Percentiles rank a stretch among this genome's conserved stretches.
Conservation (phyloP, 2,113 vertebrate genomes). For the Lathamus discolor region DNA sequence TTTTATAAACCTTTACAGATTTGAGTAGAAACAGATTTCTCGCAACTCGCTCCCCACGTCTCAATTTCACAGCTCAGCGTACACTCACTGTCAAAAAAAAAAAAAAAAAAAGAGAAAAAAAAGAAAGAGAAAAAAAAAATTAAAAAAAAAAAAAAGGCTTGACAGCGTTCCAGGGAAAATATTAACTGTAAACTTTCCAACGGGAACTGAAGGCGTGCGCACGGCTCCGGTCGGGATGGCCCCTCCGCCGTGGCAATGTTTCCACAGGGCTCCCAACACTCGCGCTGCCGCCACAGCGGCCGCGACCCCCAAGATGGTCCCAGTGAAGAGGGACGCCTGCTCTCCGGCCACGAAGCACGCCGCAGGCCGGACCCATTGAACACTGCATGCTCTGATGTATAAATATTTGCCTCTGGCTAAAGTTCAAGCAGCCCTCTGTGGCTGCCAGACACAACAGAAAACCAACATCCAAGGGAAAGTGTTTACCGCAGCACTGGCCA, state of each 20-base stretch:
- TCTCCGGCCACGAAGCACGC: slow-evolving; percentile 27
- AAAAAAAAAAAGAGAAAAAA: neutral
- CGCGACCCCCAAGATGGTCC: slow-evolving; percentile 37
- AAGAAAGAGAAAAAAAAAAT: neutral
- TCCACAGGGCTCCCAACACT: neutral
- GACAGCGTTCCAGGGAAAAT: slow-evolving; percentile 88
- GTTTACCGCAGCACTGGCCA: slow-evolving; percentile 78
- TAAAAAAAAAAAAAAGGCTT: slow-evolving; percentile 69
- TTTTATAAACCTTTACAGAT: slow-evolving; percentile 79
- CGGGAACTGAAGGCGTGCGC: slow-evolving; percentile 72
- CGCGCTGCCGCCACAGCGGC: neutral
- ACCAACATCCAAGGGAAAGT: slow-evolving; percentile 83
- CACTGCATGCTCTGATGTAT: slow-evolving; percentile 80
- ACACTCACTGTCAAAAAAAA: slow-evolving; percentile 78
- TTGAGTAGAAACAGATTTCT: slow-evolving; percentile 92
- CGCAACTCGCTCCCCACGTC: slow-evolving; percentile 79
- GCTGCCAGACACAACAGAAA: slow-evolving; percentile 86
- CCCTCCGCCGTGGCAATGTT: slow-evolving; percentile 14
- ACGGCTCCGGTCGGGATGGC: slow-evolving; percentile 60
- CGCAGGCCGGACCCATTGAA: slow-evolving; percentile 79
- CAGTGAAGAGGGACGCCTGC: slow-evolving; percentile 39
- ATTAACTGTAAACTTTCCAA: slow-evolving; percentile 89
- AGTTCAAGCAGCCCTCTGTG: slow-evolving; percentile 81
- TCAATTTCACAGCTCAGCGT: slow-evolving; percentile 82
- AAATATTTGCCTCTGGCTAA: slow-evolving; percentile 91